Base-by-base conservation (phyloP, 2,888 invertebrate genomes). In the Colletes collaris region DNA sequence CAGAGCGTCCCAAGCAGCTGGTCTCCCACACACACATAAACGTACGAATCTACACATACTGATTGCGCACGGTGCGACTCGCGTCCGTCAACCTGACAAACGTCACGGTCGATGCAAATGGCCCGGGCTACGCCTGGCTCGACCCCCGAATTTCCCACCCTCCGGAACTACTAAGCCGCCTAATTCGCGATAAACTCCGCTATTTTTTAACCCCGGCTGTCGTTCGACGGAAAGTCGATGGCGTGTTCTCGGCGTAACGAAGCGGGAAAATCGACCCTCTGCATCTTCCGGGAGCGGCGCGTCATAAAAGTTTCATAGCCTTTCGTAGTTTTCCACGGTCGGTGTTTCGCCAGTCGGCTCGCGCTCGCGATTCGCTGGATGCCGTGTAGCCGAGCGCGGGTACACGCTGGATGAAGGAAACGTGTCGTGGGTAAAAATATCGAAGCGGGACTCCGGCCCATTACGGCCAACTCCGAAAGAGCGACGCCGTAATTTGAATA, bases 21-120 rank as follows among this genome's bases (percentile, higher is more conserved):
- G 1, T 46, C 44, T 8, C 44, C 6, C 44, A 10, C 10, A 46
- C 44, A 46, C 44, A 10, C 10, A 44, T 7, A 46, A 3, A 7
- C 44, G 27, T 27, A 27, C 27, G 27, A 27, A 27, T 53, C 40
- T 11, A 19, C 58, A 62, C 64, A 69, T 60, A 50, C 44, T 63
- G 78, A 76, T 76, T 76, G 76, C 77, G 77, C 76, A 68, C 13
- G 27, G 37, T 49, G 67, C 49, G 64, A 75, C 53, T 77, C 77
- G 73, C 76, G 76, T 77, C 77, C 76, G 58, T 77, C 77, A 75
- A 75, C 16, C 58, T 77, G 77, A 75, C 77, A 75, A 77, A 75
- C 77, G 64, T 77, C 77, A 68, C 63, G 58, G 27, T 16, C 68
- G 46, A 76, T 78, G 76, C 55, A 76, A 77, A 77, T 77, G 66